These are phyloP conservation scores for Nautilus pompilius DNA, from an alignment of 1,140 invertebrate species.

Conservation along the genomic window DNA sequence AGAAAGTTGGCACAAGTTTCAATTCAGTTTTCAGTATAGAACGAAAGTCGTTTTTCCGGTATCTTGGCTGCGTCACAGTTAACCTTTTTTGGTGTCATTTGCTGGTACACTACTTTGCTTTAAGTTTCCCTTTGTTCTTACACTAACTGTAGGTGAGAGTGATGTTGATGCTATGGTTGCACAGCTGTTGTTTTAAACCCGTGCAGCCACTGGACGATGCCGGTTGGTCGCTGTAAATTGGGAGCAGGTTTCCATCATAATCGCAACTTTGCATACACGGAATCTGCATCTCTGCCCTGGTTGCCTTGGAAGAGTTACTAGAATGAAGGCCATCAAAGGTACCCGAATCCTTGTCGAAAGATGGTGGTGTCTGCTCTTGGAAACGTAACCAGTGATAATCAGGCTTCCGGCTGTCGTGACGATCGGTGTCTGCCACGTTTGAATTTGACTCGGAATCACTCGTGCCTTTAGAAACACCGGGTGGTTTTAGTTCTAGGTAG, in stretches of 20 bases:
- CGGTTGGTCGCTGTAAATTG: neutral
- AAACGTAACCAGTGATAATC: slow-evolving; percentile 5
- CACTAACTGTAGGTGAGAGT: slow-evolving; percentile 45
- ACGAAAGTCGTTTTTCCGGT: neutral
- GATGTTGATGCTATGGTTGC: slow-evolving; percentile 49
- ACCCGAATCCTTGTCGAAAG: neutral
- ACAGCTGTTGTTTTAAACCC: slow-evolving; percentile 19
- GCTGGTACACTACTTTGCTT: neutral
- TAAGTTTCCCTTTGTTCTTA: neutral
- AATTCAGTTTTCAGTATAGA: neutral
- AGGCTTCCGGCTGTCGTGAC: slow-evolving; percentile 5
- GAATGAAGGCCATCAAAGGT: neutral
- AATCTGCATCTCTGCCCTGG: neutral
- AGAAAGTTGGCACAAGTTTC: neutral
- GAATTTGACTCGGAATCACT: neutral
- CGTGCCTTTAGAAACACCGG: neutral
- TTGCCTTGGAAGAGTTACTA: neutral
- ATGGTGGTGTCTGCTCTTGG: neutral
- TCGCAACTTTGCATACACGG: neutral
- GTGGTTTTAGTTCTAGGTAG: neutral
- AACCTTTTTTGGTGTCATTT: slow-evolving; percentile 4
- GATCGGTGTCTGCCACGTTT: neutral
- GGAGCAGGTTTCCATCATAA: neutral
- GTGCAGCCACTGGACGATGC: neutral
- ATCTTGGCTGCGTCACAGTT: neutral